Evolutionary conservation across 1,140 invertebrate species (phyloP).

Genomic region (Brachionus rotundiformis): DNA sequence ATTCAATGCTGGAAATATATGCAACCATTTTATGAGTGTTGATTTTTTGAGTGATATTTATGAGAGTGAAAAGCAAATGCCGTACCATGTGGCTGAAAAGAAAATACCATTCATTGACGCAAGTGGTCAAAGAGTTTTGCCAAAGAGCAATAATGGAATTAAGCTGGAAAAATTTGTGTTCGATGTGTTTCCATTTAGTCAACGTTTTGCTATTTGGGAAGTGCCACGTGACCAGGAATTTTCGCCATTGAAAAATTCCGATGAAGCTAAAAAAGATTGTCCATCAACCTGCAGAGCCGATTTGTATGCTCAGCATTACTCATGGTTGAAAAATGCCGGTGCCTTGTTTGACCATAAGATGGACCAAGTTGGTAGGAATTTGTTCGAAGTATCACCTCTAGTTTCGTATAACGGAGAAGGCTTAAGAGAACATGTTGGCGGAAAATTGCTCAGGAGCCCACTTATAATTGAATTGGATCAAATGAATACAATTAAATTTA

Average conservation of each 20-base stretch:
- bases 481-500: conserved; percentile 1
- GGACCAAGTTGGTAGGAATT: neutral
- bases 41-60: conserved; percentile 74
- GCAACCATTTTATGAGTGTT: conserved; percentile 92
- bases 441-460: conserved; percentile 11
- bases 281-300: conserved; percentile 7
- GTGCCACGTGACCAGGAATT: conserved; percentile 89
- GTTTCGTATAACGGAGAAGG: conserved; percentile 45
- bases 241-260: conserved; percentile 86
- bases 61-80: conserved; percentile 68
- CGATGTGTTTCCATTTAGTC: conserved; percentile 89
- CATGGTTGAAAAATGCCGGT: conserved; percentile 41
- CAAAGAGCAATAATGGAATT: conserved; percentile 85
- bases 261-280: conserved; percentile 42
- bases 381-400: conserved; percentile 41
- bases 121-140: conserved; percentile 73
- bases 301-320: conserved; percentile 18
- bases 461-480: conserved; percentile 23
- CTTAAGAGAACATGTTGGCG: conserved; percentile 2
- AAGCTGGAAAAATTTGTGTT: conserved; percentile 99
- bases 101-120: conserved; percentile 86
- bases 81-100: conserved; percentile 92
- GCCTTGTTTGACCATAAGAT: conserved; percentile 1
- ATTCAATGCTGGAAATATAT: conserved; percentile 94
- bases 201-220: conserved; percentile 83